phyloP scores from a whole-genome alignment of 1,140 invertebrate genomes.

The Tenebrio molitor region DNA sequence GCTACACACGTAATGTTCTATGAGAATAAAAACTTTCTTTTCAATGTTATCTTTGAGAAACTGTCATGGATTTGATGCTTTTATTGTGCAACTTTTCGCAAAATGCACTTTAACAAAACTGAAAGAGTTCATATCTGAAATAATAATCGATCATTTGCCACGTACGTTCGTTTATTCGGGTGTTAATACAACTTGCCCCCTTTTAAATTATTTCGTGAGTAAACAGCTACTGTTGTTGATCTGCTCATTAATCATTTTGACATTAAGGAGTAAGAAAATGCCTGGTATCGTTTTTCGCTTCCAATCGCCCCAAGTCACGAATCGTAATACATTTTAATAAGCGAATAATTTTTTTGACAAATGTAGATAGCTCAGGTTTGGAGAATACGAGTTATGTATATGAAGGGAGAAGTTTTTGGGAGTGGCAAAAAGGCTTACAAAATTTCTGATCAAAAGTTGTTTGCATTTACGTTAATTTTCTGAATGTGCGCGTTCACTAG shows the following conservation, averaged over 20 bases:
- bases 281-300: slow-evolving; percentile 8
- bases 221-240: slow-evolving; percentile 20
- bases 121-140: not conserved
- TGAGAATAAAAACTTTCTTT: slow-evolving; percentile 37
- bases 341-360: not conserved
- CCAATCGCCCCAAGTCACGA: slow-evolving; percentile 21
- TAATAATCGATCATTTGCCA: not conserved
- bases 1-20: slow-evolving; percentile 24
- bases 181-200: not conserved
- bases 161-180: not conserved
- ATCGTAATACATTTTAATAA: slow-evolving; percentile 12
- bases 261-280: slow-evolving; percentile 7
- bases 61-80: not conserved
- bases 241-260: slow-evolving; percentile 25
- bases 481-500: not conserved
- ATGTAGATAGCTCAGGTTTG: not conserved
- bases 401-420: too few species aligned
- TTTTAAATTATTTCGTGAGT: slow-evolving; percentile 28
- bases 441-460: not conserved
- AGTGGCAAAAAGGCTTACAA: too few species aligned
- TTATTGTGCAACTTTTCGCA: slow-evolving; percentile 18
- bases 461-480: slow-evolving; percentile 1
- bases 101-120: slow-evolving; percentile 4
- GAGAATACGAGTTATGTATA: not conserved
- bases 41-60: slow-evolving; percentile 15